Evolutionary conservation across 2,888 invertebrate genomes (phyloP).

Genomic region (Acrocyrtus sp.): DNA sequence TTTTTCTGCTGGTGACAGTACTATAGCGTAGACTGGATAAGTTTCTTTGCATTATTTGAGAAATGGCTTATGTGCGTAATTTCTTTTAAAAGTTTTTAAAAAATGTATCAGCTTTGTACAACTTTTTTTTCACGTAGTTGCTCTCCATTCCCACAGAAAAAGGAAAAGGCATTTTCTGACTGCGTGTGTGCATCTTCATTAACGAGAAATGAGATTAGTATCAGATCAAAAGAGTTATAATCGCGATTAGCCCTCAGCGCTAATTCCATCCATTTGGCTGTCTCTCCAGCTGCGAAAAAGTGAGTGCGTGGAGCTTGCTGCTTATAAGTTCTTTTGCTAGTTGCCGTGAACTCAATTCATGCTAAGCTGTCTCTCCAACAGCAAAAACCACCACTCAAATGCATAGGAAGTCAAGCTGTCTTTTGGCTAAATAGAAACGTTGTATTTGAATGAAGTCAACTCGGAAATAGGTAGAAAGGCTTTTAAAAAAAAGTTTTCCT

Average conservation of each 20-base stretch:
- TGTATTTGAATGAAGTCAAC: slow-evolving; percentile 1
- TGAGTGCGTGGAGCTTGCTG: neutral
- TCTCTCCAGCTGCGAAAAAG: slow-evolving; percentile 39
- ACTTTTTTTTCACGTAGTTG: neutral
- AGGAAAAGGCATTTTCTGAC: neutral
- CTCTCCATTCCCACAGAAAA: neutral
- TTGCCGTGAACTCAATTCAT: no score
- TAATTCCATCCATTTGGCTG: slow-evolving; percentile 1
- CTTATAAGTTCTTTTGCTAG: neutral
- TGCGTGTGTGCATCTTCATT: slow-evolving; percentile 33
- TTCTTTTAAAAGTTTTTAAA: no score
- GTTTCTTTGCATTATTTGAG: no score
- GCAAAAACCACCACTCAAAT: slow-evolving; percentile 4
- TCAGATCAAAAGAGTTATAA: no score
- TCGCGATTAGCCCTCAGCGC: slow-evolving; percentile 44
- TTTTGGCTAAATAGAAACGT: neutral
- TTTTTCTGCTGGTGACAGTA: neutral
- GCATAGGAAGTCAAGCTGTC: no score
- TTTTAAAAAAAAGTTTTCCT: no score
- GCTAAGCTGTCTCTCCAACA: neutral
- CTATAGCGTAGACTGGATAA: no score
- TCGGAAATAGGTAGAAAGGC: slow-evolving; percentile 8
- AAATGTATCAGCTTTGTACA: neutral
- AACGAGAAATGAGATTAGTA: slow-evolving; percentile 43
- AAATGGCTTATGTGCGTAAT: no score